Evolutionary conservation across 2,113 vertebrate species (phyloP).

Genomic region (Erythrolamprus reginae): DNA sequence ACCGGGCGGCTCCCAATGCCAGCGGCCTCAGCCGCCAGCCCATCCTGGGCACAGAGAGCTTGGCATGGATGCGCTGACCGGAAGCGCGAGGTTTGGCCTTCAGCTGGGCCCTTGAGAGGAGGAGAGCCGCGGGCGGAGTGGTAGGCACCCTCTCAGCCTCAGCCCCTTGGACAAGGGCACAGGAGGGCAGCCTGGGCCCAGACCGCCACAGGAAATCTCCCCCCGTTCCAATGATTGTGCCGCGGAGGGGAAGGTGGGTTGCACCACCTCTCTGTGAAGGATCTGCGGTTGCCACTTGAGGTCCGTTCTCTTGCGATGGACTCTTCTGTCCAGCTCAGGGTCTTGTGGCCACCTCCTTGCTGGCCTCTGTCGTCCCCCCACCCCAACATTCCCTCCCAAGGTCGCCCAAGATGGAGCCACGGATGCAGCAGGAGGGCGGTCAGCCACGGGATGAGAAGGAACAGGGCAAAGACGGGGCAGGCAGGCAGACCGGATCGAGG

Average conservation of each 20-base stretch:
- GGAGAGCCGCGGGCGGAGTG: not conserved
- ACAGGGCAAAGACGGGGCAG: conserved; percentile 22
- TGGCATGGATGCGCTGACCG: not conserved
- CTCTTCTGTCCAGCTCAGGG: not conserved
- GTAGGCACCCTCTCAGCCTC: not conserved
- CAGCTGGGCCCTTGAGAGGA: not conserved
- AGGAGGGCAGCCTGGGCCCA: not conserved
- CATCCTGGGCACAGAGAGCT: not conserved
- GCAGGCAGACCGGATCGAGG: conserved; percentile 47
- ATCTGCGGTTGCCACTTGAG: not conserved
- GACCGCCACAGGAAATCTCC: not conserved
- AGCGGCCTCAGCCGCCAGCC: not conserved
- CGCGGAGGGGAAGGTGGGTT: not conserved
- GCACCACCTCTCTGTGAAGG: not conserved
- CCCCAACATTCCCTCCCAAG: conserved; percentile 31
- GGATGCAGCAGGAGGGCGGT: not conserved
- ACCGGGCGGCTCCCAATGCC: not conserved
- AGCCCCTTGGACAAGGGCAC: not conserved
- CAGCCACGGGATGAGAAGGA: conserved; percentile 38
- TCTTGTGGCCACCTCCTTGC: not conserved
- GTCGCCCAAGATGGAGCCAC: not conserved
- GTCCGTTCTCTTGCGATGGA: not conserved
- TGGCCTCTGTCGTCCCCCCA: not conserved
- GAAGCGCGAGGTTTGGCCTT: not conserved
- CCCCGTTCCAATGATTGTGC: not conserved